Base-by-base conservation (phyloP, 2,888 invertebrate species). In the Tipula confusa region DNA sequence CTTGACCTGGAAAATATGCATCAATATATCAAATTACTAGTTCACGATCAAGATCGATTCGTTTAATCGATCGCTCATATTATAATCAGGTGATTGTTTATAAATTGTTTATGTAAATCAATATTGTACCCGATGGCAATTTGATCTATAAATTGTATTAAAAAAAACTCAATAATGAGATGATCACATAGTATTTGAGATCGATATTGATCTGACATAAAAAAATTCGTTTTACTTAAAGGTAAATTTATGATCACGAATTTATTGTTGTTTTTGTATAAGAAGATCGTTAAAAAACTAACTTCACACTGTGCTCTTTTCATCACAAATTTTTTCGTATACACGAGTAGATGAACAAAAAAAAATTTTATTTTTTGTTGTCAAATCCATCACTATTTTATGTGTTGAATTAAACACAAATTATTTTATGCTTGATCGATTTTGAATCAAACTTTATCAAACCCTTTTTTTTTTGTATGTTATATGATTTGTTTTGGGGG, bases 271-370 rank as follows among this genome's bases (percentile, higher is more conserved):
- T 18, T 24, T 64, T 24, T 64, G 13, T 43, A 43, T 43, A 2
- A 9, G 18, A 64, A 64, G 24, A 64, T 64, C 64, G 64, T 64
- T 64, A 64, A 64, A 64, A 64, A 64, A 64, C 64, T 64, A 64
- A 64, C 64, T 64, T 64, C 64, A 64, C 64, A 64, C 64, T 64
- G 64, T 64, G 64, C 64, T 64, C 64, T 64, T 64, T 64, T 64
- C 64, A 64, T n/a, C n/a, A 24, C 24, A 64, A 64, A 18, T 1
- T 48, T 18, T n/a, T 24, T 11, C 2, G 3, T 11, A 64, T 24
- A 64, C n/a, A n/a, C n/a, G n/a, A n/a, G n/a, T n/a, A n/a, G n/a
- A n/a, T n/a, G n/a, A n/a, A n/a, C n/a, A n/a, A n/a, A n/a, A n/a
- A n/a, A n/a, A n/a, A n/a, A n/a, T n/a, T n/a, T n/a, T n/a, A n/a